Evolutionary conservation across 2,888 invertebrate species (phyloP), one percentile per base, ranked within the genome.

Genomic region (Opisthograptis luteolata): DNA sequence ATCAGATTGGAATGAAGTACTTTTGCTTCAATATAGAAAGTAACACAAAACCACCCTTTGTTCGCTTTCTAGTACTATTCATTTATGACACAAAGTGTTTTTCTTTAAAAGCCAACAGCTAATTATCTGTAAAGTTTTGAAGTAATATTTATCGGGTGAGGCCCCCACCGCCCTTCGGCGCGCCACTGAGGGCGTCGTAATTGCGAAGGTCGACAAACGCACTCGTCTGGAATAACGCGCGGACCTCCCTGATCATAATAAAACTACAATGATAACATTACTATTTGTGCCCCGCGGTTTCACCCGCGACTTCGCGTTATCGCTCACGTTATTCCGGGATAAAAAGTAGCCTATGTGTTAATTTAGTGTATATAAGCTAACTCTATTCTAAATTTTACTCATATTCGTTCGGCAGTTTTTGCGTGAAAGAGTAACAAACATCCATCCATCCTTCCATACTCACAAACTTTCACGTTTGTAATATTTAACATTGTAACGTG

Each of bases 101-200:
- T 46, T n/a, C 41, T 45, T 32, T 42, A 44, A 50, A 50, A 47
- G 47, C 51, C 43, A 40, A 31, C 48, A 40, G 58, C 36, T 53
- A 53, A 58, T 58, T 56, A 53, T 45, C 56, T 59, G 42, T 44
- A 36, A 58, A 53, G 43, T 53, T 55, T 55, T 43, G 27, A 41
- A 54, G 56, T 40, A 53, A 50, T 53, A 53, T 56, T 49, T 49
- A 56, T 54, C 39, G 56, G 15, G 40, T 27, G 24, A 27, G 32
- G 41, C 14, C 22, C 19, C 19, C 41, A 9, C 46, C 44, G 53
- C 27, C 30, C 48, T 45, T 34, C 43, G 35, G 27, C 35, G 32
- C 42, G 28, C 32, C 28, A 30, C 13, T 19, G 35, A 39, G 34
- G 34, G 47, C 25, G 24, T 22, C n/a, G 44, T 44, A 37, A 49